phyloP scores from a whole-genome alignment of 2,113 vertebrate species.

The Xenopus borealis region DNA sequence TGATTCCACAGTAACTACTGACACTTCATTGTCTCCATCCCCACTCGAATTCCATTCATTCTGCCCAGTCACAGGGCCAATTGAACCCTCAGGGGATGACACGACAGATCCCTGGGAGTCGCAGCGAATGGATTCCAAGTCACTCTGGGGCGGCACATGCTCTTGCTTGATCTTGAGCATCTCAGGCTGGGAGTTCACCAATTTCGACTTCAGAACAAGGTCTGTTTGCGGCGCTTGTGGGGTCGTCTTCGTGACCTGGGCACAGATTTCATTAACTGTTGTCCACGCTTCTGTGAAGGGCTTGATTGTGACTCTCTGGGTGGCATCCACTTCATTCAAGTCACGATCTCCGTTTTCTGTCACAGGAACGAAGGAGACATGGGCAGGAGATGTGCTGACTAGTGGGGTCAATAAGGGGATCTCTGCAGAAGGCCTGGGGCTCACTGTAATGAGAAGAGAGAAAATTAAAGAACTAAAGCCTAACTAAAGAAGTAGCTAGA shows the following conservation, averaged over 20 bases:
- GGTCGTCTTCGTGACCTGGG: neutral
- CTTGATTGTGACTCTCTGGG: neutral
- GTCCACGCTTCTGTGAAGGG: constrained; percentile 18
- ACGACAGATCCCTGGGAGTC: constrained; percentile 55
- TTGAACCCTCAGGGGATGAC: constrained; percentile 56
- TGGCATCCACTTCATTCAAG: constrained; percentile 46
- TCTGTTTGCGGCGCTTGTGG: neutral
- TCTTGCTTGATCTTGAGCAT: constrained; percentile 50
- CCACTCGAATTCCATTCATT: constrained; percentile 52
- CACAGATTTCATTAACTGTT: neutral
- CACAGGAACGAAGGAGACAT: constrained; percentile 56
- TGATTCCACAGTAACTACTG: constrained; percentile 29
- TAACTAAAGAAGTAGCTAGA: no score
- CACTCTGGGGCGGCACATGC: neutral
- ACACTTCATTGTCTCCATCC: constrained; percentile 37
- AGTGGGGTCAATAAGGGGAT: constrained; percentile 48
- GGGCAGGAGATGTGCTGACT: constrained; percentile 48
- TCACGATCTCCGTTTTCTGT: constrained; percentile 56
- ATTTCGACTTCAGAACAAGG: neutral
- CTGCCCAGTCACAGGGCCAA: constrained; percentile 34
- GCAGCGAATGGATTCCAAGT: constrained; percentile 50
- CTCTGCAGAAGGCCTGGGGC: constrained; percentile 52
- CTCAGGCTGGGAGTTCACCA: constrained; percentile 19
- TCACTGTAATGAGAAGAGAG: neutral
- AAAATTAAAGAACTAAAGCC: no score